A percentile compares a stretch with the other conserved stretches of the same genome.
Conservation (phyloP, 2,888 invertebrate species). For the Lacanobia oleracea region DNA sequence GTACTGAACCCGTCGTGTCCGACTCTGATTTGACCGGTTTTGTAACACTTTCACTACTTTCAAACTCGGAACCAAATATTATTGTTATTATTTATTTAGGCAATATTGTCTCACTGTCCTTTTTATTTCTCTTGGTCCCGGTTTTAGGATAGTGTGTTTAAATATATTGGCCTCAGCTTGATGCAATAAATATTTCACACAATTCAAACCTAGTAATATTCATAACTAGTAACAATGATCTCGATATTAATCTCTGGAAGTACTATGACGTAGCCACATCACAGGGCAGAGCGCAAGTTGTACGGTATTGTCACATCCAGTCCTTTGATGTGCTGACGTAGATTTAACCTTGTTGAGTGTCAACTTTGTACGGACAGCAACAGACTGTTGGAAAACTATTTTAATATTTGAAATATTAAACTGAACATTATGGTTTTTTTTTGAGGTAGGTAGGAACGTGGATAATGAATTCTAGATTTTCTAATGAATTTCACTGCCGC, state of each 20-base stretch:
- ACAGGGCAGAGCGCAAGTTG: slow-evolving; percentile 15
- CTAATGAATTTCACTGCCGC: too few relatives aligned
- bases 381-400: slow-evolving; percentile 7
- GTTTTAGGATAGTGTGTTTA: neutral
- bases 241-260: slow-evolving; percentile 43
- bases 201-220: slow-evolving; percentile 6
- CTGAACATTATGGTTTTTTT: slow-evolving; percentile 7
- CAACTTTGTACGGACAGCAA: slow-evolving; percentile 37
- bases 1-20: too few relatives aligned
- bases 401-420: slow-evolving; percentile 15
- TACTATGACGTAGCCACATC: slow-evolving; percentile 1
- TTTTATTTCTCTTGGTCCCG: neutral
- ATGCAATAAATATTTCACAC: too few relatives aligned
- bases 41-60: neutral
- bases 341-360: slow-evolving; percentile 5
- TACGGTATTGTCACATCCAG: slow-evolving; percentile 22
- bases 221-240: slow-evolving; percentile 23
- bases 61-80: neutral
- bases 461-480: neutral
- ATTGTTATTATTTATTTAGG: neutral
- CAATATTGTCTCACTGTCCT: neutral
- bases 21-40: neutral
- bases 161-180: neutral
- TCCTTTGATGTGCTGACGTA: slow-evolving; percentile 9
- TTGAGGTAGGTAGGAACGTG: neutral